phyloP scores from a whole-genome alignment of 2,113 vertebrate genomes.

The Gavia stellata region DNA sequence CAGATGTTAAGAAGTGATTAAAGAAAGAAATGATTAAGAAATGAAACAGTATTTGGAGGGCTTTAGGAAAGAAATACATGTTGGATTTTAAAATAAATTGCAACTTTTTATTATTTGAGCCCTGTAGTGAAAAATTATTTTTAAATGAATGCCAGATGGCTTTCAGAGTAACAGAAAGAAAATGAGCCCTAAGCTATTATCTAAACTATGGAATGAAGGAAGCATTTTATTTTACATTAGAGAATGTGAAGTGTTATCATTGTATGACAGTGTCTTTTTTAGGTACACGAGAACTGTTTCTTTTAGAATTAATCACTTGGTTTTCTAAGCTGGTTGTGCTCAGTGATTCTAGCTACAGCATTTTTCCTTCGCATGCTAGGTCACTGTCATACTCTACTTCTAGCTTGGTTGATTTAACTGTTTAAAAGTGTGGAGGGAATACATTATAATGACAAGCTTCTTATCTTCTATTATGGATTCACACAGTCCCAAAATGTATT shows the following conservation, averaged over 20 bases:
- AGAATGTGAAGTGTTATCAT: not conserved
- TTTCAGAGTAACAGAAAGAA: slow-evolving; percentile 29
- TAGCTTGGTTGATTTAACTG: not conserved
- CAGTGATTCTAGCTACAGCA: not conserved
- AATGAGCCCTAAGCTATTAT: slow-evolving; percentile 16
- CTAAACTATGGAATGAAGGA: slow-evolving; percentile 4
- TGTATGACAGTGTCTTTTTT: slow-evolving; percentile 8
- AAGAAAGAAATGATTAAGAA: no score
- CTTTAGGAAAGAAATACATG: not conserved
- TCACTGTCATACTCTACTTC: not conserved
- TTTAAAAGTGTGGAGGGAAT: not conserved
- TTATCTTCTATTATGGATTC: not conserved
- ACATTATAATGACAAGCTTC: not conserved
- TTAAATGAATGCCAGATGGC: slow-evolving; percentile 47
- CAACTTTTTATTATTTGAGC: slow-evolving; percentile 17
- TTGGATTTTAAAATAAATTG: slow-evolving; percentile 16
- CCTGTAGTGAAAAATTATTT: slow-evolving; percentile 18
- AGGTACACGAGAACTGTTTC: not conserved
- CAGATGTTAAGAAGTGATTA: not conserved
- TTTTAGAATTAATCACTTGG: slow-evolving; percentile 32
- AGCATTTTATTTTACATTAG: slow-evolving; percentile 39
- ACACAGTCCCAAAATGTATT: not conserved
- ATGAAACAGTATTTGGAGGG: not conserved
- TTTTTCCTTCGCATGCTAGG: not conserved
- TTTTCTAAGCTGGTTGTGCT: not conserved